These are phyloP conservation scores for Phania funesta DNA, from an alignment of 2,888 invertebrate species.

Conservation along the genomic window DNA sequence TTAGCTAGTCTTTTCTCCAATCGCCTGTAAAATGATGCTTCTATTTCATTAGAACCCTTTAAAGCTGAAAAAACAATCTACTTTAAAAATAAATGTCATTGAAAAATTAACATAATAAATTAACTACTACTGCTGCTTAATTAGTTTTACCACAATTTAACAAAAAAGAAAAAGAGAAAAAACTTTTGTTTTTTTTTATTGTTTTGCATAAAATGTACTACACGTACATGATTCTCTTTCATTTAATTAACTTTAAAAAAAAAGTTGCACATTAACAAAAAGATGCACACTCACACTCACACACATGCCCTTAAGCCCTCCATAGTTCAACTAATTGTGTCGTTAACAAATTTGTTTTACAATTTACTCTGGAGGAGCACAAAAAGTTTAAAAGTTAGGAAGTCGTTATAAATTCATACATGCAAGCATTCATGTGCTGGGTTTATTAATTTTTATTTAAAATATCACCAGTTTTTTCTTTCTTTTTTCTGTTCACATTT, in stretches of 20 bases:
- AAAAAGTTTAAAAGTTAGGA: constrained; percentile 38
- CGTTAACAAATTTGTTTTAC: constrained; percentile 62
- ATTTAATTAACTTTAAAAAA: constrained; percentile 61
- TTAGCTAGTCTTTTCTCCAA: no score
- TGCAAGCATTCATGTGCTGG: constrained; percentile 41
- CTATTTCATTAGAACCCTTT: neutral
- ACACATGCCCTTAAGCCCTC: neutral
- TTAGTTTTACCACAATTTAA: constrained; percentile 63
- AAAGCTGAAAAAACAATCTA: neutral
- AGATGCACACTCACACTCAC: neutral
- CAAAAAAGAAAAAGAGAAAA: constrained; percentile 3
- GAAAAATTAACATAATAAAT: constrained; percentile 67
- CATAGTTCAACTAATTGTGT: constrained; percentile 65
- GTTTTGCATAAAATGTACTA: constrained; percentile 42
- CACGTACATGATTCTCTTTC: constrained; percentile 43
- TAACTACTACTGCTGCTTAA: constrained; percentile 63
- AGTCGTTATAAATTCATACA: constrained; percentile 65
- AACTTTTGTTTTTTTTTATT: constrained; percentile 5
- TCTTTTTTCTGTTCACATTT: constrained; percentile 1
- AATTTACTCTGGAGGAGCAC: constrained; percentile 29
- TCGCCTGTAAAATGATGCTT: no score
- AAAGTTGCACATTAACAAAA: constrained; percentile 45
- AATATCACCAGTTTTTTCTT: neutral
- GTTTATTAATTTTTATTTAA: constrained; percentile 54
- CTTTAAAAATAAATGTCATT: constrained; percentile 40